These are phyloP conservation scores for Hydrotaea diabolus DNA, from an alignment of 2,888 invertebrate species.

Conservation along the genomic window DNA sequence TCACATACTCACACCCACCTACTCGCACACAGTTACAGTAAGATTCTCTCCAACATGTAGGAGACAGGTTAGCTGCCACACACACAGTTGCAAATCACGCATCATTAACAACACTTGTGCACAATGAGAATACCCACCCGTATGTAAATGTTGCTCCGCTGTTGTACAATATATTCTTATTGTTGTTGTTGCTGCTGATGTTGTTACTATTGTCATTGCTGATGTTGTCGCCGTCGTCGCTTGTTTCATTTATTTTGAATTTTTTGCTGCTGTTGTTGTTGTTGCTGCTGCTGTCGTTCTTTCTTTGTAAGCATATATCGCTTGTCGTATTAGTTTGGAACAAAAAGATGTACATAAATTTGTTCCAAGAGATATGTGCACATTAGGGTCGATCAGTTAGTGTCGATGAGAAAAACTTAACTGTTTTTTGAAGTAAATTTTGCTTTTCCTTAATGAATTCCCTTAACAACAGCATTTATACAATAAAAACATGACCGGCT, in stretches of 20 bases:
- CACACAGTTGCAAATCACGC: constrained; percentile 43
- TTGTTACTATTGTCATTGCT: background rate
- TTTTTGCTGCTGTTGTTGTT: background rate
- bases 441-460: too few relatives aligned
- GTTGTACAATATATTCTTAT: constrained; percentile 2
- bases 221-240: background rate
- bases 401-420: too few relatives aligned
- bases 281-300: background rate
- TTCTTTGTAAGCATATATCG: background rate
- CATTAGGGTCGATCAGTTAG: too few relatives aligned
- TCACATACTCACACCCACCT: background rate
- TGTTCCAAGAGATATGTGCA: background rate
- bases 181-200: background rate
- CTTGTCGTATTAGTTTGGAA: background rate
- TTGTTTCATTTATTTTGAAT: background rate
- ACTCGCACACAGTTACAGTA: background rate
- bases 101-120: constrained; percentile 43
- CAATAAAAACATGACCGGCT: too few relatives aligned
- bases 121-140: constrained; percentile 10
- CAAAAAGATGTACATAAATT: constrained; percentile 24
- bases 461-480: too few relatives aligned
- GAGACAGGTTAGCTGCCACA: background rate
- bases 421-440: too few relatives aligned
- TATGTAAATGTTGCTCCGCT: constrained; percentile 18
- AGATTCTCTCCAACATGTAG: too few relatives aligned